These are phyloP conservation scores for Aegithalos caudatus DNA, from an alignment of 2,113 vertebrate genomes.

Conservation along the genomic window DNA sequence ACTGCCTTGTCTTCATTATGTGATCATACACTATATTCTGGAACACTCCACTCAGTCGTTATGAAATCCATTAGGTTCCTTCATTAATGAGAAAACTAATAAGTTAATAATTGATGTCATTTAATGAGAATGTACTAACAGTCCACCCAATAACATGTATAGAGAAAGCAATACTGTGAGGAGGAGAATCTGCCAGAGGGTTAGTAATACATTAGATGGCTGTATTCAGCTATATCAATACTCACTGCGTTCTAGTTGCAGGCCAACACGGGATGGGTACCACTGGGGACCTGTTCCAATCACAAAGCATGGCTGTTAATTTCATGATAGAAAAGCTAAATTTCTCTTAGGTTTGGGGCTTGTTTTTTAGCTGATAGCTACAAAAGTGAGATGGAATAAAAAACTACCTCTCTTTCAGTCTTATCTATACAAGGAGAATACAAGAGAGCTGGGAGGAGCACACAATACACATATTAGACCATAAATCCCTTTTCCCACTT, in stretches of 20 bases:
- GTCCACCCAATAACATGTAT: accelerated
- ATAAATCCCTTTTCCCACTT: neutral
- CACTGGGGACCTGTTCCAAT: constrained; percentile 74
- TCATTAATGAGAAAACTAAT: neutral
- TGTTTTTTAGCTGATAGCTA: neutral
- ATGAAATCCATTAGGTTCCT: neutral
- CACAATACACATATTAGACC: neutral
- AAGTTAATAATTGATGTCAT: neutral
- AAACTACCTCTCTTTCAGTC: neutral
- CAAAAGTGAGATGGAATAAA: neutral
- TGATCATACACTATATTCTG: neutral
- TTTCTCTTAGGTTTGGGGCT: neutral
- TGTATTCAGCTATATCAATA: neutral
- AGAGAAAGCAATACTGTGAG: neutral
- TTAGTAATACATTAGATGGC: neutral
- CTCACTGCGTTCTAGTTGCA: constrained; percentile 77
- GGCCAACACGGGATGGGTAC: constrained; percentile 75
- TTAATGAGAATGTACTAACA: neutral
- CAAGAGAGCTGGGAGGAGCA: neutral
- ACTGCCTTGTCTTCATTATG: neutral
- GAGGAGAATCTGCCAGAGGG: neutral
- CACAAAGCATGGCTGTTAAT: constrained; percentile 9
- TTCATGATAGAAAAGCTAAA: neutral
- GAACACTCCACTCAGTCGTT: neutral
- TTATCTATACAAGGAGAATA: neutral